A percentile compares a stretch with the other conserved stretches of the same genome.
These are phyloP conservation scores for rabbit (Oryctolagus cuniculus) DNA, from an alignment of 2,113 vertebrate genomes.

Conservation along the genomic window mOryCun1.1 NC_091443.1:90544001-90544500, in stretches of 20 bases:
- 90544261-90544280: neutral
- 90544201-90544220: neutral
- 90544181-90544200: neutral
- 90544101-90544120: conserved; percentile 32
- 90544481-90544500: neutral
- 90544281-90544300: neutral
- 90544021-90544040: neutral
- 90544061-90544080: neutral
- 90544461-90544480: neutral
- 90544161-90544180: neutral
- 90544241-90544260: neutral
- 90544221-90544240: neutral
- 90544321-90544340: neutral
- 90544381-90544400: neutral
- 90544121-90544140: neutral
- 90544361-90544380: conserved; percentile 38
- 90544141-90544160: conserved; percentile 7
- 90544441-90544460: neutral
- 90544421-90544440: neutral
- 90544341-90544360: conserved; percentile 1
- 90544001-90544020: neutral
- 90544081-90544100: neutral
- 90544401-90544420: neutral
- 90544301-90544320: neutral
- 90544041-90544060: neutral